Evolutionary conservation across 2,113 vertebrate genomes (phyloP).

Genomic region (Tachysurus fulvidraco): DNA sequence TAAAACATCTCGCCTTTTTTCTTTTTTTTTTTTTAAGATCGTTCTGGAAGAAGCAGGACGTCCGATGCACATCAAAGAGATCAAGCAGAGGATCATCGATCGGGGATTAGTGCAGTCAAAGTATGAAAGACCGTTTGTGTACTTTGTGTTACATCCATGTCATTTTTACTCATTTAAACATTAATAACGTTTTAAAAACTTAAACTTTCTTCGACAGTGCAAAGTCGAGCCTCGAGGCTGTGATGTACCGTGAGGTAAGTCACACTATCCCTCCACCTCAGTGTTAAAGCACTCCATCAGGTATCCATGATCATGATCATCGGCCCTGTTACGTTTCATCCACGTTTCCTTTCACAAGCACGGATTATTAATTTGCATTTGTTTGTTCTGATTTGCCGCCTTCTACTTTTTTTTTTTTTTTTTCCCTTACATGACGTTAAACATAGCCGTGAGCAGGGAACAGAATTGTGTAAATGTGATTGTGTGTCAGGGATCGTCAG

Average conservation of each 20-base stretch:
- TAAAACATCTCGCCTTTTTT: neutral
- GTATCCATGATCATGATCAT: slow-evolving; percentile 4
- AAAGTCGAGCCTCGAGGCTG: slow-evolving; percentile 80
- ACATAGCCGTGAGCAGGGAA: neutral
- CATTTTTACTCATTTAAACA: neutral
- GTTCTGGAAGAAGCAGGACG: slow-evolving; percentile 78
- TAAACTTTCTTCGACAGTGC: slow-evolving; percentile 64
- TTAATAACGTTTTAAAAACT: neutral
- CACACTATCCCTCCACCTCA: neutral
- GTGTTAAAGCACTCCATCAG: neutral
- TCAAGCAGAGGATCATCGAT: slow-evolving; percentile 79
- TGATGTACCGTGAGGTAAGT: slow-evolving; percentile 82
- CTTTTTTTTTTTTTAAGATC: slow-evolving; percentile 67
- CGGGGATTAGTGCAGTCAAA: slow-evolving; percentile 79
- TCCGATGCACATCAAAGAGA: slow-evolving; percentile 83
- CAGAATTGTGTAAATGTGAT: neutral
- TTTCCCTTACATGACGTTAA: neutral
- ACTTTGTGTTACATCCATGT: neutral
- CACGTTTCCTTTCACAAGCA: neutral
- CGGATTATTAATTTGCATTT: neutral
- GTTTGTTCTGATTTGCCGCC: neutral
- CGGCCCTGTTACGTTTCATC: neutral
- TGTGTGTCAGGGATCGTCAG: neutral
- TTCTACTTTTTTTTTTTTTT: too few relatives aligned
- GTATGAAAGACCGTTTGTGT: slow-evolving; percentile 57